Percentiles rank a stretch among this genome's conserved stretches.
These are phyloP conservation scores for Liodrosophila aerea DNA, from an alignment of 2,888 invertebrate species.

Conservation along the genomic window DNA sequence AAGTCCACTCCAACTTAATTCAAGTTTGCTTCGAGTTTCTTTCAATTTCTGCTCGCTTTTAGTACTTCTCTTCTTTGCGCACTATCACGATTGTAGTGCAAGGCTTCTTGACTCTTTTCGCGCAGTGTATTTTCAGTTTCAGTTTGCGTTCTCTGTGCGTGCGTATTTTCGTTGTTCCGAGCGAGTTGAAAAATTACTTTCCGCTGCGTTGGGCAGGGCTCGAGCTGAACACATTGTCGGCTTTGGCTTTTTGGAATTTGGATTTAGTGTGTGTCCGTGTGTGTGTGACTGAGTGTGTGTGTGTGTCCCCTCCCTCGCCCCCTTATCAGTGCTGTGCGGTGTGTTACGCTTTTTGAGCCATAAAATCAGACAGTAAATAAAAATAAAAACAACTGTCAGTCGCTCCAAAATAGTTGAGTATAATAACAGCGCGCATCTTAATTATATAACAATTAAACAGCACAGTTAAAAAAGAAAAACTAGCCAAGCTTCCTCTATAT, in stretches of 20 bases:
- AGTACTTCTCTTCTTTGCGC: too few species aligned
- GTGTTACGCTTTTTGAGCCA: constrained; percentile 74
- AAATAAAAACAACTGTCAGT: constrained; percentile 26
- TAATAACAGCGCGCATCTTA: constrained; percentile 76
- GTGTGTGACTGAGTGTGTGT: constrained; percentile 19
- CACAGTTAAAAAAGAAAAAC: constrained; percentile 7
- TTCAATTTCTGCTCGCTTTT: too few species aligned
- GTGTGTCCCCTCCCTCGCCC: constrained; percentile 31
- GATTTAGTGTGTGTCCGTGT: constrained; percentile 38
- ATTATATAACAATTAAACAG: constrained; percentile 72
- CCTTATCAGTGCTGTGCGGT: neutral
- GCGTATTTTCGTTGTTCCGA: constrained; percentile 11
- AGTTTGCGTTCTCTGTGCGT: constrained; percentile 18
- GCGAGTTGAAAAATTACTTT: constrained; percentile 61
- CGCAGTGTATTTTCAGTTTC: too few species aligned
- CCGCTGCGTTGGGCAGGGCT: constrained; percentile 67
- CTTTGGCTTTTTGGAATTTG: constrained; percentile 44
- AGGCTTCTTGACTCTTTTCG: too few species aligned
- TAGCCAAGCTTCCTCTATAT: constrained; percentile 13
- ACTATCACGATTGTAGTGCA: too few species aligned
- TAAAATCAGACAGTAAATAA: constrained; percentile 66
- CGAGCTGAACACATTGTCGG: constrained; percentile 33
- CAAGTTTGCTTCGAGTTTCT: too few species aligned
- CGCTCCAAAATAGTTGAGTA: constrained; percentile 61
- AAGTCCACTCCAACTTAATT: too few species aligned